Conservation (phyloP, 2,797 vertebrate species). For the Coregonus suidteri region DNA sequence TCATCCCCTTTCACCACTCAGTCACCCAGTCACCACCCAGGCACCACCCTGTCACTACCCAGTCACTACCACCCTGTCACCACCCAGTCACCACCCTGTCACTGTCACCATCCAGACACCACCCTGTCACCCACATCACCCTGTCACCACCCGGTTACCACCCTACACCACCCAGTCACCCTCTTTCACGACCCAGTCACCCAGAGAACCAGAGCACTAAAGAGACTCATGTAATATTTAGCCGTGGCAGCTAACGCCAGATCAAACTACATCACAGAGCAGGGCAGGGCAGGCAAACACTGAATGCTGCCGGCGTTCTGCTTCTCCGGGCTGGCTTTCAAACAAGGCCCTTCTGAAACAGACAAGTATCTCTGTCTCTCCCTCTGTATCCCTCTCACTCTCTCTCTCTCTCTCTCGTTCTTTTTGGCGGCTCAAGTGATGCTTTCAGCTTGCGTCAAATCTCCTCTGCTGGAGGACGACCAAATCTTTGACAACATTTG, state of each 20-base stretch:
- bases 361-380: no score
- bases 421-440: no score
- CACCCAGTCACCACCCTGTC: not conserved
- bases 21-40: not conserved
- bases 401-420: no score
- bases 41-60: not conserved
- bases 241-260: not conserved
- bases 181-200: not conserved
- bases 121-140: not conserved
- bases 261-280: conserved; percentile 1
- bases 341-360: no score
- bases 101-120: no score
- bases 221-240: conserved; percentile 8
- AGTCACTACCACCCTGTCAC: not conserved
- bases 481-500: not conserved
- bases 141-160: not conserved
- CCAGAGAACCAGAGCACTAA: not conserved
- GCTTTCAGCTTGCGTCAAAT: no score
- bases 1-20: not conserved
- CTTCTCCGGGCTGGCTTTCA: no score
- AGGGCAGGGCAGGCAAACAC: no score
- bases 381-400: no score
- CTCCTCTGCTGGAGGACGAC: no score
- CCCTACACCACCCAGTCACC: not conserved
- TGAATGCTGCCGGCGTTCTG: no score